phyloP scores from a whole-genome alignment of 2,888 invertebrate genomes.

The Synanthedon tipuliformis region DNA sequence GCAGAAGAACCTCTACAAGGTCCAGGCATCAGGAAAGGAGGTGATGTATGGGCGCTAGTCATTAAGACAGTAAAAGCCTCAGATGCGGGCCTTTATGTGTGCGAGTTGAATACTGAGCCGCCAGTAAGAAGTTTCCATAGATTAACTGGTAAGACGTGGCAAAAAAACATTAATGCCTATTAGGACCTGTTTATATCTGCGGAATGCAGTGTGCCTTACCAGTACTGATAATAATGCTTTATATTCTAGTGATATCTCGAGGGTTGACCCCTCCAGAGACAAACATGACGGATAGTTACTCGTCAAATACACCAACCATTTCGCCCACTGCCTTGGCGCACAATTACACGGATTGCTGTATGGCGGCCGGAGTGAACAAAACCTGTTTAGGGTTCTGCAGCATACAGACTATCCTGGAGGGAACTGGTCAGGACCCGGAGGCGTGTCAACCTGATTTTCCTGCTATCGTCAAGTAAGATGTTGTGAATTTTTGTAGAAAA shows the following conservation, averaged over 20 bases:
- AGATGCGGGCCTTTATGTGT: slow-evolving; percentile 84
- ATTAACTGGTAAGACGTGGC: slow-evolving; percentile 73
- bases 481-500: no score
- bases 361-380: slow-evolving; percentile 75
- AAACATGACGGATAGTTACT: slow-evolving; percentile 59
- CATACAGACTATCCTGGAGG: slow-evolving; percentile 80
- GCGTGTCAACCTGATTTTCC: slow-evolving; percentile 85
- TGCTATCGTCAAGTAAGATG: slow-evolving; percentile 74
- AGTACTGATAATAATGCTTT: background rate
- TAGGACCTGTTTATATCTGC: background rate
- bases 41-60: slow-evolving; percentile 87
- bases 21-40: slow-evolving; percentile 70
- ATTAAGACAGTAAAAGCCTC: slow-evolving; percentile 76
- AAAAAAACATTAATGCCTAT: background rate
- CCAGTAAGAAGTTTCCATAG: slow-evolving; percentile 83
- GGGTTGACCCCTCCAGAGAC: slow-evolving; percentile 71
- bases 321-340: slow-evolving; percentile 67
- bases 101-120: slow-evolving; percentile 85
- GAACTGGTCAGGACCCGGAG: slow-evolving; percentile 84
- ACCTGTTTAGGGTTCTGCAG: slow-evolving; percentile 86
- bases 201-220: background rate
- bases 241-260: slow-evolving; percentile 70
- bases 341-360: slow-evolving; percentile 86
- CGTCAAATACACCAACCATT: slow-evolving; percentile 45
- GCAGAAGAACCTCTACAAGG: slow-evolving; percentile 57